These are phyloP conservation scores for Diachasma alloeum DNA, from an alignment of 1,140 invertebrate species.

Conservation along the genomic window DNA sequence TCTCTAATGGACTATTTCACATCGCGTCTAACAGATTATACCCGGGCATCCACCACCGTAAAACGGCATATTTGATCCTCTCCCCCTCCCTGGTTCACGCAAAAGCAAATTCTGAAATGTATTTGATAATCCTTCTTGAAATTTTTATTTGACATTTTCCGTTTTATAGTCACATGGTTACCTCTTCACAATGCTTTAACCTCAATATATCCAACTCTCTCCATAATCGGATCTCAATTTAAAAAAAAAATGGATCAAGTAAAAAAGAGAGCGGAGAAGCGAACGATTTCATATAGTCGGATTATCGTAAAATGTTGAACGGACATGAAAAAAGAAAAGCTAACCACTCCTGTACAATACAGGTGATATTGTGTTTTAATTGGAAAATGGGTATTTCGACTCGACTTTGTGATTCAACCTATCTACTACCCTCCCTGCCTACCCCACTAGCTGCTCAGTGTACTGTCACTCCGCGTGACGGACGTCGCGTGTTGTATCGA, in stretches of 20 bases:
- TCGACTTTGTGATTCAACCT: conserved; percentile 39
- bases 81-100: too few relatives aligned
- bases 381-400: conserved; percentile 40
- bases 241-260: background rate
- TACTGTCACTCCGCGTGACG: background rate
- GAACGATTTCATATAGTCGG: conserved; percentile 4
- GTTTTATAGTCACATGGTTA: background rate
- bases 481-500: conserved; percentile 1
- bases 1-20: too few relatives aligned
- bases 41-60: too few relatives aligned
- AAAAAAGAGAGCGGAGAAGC: background rate
- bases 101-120: background rate
- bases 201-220: background rate
- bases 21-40: too few relatives aligned
- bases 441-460: background rate
- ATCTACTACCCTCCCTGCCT: conserved; percentile 24
- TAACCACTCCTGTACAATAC: background rate
- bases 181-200: background rate
- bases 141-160: conserved; percentile 15
- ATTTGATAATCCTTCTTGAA: background rate
- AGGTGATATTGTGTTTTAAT: conserved; percentile 46
- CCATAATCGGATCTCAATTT: background rate
- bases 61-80: background rate
- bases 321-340: conserved; percentile 2
- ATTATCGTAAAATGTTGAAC: conserved; percentile 2